These are phyloP conservation scores for Mormyrus proboscirostris DNA, from an alignment of 2,797 vertebrate species.

Conservation along the genomic window DNA sequence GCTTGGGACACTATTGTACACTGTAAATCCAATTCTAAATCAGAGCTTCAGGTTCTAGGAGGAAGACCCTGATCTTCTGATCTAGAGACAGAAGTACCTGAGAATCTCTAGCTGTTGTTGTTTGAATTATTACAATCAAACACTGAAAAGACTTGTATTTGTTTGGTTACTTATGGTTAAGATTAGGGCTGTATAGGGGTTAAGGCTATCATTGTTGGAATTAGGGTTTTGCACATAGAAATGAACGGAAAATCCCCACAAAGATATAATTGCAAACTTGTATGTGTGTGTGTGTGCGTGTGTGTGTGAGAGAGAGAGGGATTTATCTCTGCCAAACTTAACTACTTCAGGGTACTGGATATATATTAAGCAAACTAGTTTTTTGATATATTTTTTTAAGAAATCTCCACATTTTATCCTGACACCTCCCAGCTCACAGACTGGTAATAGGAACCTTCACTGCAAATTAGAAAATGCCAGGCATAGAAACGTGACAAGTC, in stretches of 20 bases:
- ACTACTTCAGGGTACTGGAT: neutral
- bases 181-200: neutral
- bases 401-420: neutral
- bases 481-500: neutral
- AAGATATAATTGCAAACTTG: neutral
- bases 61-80: neutral
- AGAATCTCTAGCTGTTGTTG: neutral
- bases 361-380: neutral
- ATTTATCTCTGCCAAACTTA: neutral
- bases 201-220: neutral
- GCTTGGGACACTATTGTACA: neutral
- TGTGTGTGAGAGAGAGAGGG: neutral
- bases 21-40: neutral
- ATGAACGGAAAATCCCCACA: neutral
- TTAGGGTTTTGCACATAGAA: neutral
- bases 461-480: neutral
- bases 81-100: neutral
- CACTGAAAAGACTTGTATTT: neutral
- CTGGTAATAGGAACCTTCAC: neutral
- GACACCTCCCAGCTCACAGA: neutral
- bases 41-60: neutral
- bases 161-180: neutral
- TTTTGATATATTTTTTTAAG: neutral
- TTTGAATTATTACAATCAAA: neutral
- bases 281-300: neutral